Evolutionary conservation across 2,113 vertebrate species (phyloP), one percentile per base, ranked within the genome.

Genomic region (Jaculus jaculus): DNA sequence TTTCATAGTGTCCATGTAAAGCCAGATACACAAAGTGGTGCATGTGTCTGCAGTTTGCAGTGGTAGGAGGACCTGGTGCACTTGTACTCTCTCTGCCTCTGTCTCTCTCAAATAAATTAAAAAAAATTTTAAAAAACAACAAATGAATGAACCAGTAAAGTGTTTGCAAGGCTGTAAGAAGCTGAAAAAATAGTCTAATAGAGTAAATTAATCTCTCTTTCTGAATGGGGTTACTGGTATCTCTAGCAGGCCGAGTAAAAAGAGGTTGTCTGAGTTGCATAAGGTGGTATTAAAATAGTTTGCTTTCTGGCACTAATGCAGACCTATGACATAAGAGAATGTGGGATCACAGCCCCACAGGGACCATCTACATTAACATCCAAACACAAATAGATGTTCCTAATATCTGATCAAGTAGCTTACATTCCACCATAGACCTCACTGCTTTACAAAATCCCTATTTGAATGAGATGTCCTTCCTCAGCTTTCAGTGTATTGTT

Each of bases 241-340:
- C 75, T 82, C 23, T 20, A 87, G 30, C 12, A 54, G n/a, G 42
- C 58, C 85, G 20, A 60, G 5, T 5, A 20, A 58, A 3, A 0
- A 20, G 42, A 82, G 12, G 34, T 7, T 3, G 12, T 5, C 7
- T 34, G 39, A 71, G 26, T 10, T 82, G 51, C 24, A 23, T 9
- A 6, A 9, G 1, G 0, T 11, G 18, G 0, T 30, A 3, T 16
- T 32, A 32, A 58, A 4, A 7, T 5, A 47, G 0, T 6, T 37
- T 54, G 5, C n/a, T 15, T 37, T 21, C 5, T 18, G 1, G 13
- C 24, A 2, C 21, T 1, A 2, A 12, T 7, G 4, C 16, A 11
- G n/a, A 37, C 20, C 0, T 10, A 3, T 30, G 3, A 1, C 9
- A 0, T 2, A 6, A 21, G 24, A 73, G 79, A 71, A n/a, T 21